Percentiles rank a stretch among this genome's conserved stretches.
phyloP scores from a whole-genome alignment of 2,888 invertebrate species.

The Andrena bicolor region DNA sequence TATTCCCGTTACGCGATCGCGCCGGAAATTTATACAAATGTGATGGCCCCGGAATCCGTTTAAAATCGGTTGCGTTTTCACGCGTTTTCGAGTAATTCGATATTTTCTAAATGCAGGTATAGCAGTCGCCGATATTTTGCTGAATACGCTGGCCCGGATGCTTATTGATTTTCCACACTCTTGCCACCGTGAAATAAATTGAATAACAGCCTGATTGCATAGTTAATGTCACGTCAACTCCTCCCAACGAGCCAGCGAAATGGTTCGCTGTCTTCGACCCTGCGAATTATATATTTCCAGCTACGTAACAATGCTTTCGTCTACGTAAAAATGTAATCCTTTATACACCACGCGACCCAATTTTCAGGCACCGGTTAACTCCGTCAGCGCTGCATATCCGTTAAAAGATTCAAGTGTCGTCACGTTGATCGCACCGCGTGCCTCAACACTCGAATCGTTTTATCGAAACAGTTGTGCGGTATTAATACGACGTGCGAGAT shows the following conservation, averaged over 20 bases:
- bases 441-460: neutral
- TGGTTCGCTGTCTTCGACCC: neutral
- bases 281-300: neutral
- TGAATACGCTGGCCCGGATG: neutral
- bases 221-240: too few species aligned
- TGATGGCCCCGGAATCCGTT: neutral
- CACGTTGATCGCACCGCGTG: neutral
- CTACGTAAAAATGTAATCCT: too few species aligned
- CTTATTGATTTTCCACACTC: neutral
- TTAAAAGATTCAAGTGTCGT: neutral
- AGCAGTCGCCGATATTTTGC: neutral
- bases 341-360: neutral
- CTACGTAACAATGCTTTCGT: too few species aligned
- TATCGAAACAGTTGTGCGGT: neutral
- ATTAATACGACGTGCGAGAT: neutral
- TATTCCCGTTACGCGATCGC: neutral
- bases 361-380: neutral
- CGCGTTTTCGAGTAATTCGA: neutral
- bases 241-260: neutral
- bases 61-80: constrained; percentile 10
- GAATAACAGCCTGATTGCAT: neutral
- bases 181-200: neutral
- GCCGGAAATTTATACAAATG: constrained; percentile 13
- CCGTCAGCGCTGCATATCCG: neutral
- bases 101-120: neutral